phyloP scores from a whole-genome alignment of 2,113 vertebrate genomes.

The Paedocypris sp. region DNA sequence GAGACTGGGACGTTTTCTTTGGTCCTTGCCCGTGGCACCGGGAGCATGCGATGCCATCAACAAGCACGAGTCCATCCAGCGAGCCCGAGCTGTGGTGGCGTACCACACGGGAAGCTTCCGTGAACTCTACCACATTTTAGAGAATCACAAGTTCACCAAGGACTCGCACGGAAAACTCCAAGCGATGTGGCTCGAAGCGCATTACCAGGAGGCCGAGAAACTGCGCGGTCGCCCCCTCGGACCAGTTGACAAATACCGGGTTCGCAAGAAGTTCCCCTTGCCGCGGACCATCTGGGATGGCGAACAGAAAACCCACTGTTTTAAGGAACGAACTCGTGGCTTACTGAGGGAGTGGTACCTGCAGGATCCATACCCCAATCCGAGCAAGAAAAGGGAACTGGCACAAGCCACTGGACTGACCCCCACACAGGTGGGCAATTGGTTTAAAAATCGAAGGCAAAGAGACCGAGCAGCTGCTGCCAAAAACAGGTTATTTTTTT shows the following conservation, averaged over 20 bases:
- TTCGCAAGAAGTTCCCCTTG: slow-evolving; percentile 97
- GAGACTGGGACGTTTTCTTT: slow-evolving; percentile 92
- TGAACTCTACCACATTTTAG: slow-evolving; percentile 94
- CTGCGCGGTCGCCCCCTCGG: slow-evolving; percentile 87
- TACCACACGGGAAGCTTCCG: slow-evolving; percentile 94
- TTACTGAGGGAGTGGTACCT: slow-evolving; percentile 97
- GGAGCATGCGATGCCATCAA: slow-evolving; percentile 92
- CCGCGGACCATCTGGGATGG: slow-evolving; percentile 98
- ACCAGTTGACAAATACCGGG: slow-evolving; percentile 96
- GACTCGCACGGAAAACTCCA: slow-evolving; percentile 93
- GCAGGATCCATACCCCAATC: slow-evolving; percentile 97
- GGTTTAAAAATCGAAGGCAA: slow-evolving; percentile 97
- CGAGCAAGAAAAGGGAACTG: slow-evolving; percentile 96
- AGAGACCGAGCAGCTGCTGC: slow-evolving; percentile 94
- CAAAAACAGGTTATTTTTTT: slow-evolving; percentile 99
- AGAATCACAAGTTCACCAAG: slow-evolving; percentile 97
- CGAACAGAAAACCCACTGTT: slow-evolving; percentile 98
- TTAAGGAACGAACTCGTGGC: slow-evolving; percentile 95
- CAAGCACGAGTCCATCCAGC: slow-evolving; percentile 95
- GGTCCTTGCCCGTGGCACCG: slow-evolving; percentile 89
- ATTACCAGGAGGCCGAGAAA: slow-evolving; percentile 97
- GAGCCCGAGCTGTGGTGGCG: slow-evolving; percentile 91
- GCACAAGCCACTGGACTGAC: slow-evolving; percentile 96
- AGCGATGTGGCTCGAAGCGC: slow-evolving; percentile 96
- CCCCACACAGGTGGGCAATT: slow-evolving; percentile 95